Evolutionary conservation across 1,140 invertebrate species (phyloP).

Genomic region (Tetramorium alpestre): DNA sequence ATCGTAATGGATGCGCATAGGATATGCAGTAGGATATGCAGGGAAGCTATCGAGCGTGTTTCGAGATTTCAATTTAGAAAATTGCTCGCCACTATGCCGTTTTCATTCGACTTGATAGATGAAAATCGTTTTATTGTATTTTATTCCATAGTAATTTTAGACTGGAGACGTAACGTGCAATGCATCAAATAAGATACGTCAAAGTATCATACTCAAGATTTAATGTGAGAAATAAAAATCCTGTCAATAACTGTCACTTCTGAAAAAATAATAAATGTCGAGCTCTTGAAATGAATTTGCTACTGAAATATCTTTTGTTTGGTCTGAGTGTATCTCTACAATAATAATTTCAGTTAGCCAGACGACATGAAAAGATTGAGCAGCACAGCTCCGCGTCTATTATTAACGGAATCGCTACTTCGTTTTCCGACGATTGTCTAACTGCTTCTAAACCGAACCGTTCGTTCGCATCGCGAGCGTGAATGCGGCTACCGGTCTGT

Average conservation of each 20-base stretch:
- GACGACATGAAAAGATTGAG: background rate
- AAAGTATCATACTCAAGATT: background rate
- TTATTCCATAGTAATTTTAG: background rate
- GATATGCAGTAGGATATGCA: constrained; percentile 26
- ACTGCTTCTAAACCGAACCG: constrained; percentile 7
- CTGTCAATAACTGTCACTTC: too few relatives aligned
- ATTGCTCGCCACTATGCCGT: constrained; percentile 1
- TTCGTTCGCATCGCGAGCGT: constrained; percentile 17
- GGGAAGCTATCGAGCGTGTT: background rate
- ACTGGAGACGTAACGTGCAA: background rate
- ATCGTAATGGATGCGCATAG: background rate
- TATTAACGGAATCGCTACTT: background rate
- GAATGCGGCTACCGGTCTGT: constrained; percentile 38
- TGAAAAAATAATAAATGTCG: background rate
- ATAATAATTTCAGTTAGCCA: background rate
- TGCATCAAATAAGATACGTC: background rate
- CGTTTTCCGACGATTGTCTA: background rate
- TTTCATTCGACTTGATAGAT: constrained; percentile 3
- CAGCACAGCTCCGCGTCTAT: background rate
- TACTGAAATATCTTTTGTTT: background rate
- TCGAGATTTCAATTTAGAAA: constrained; percentile 43
- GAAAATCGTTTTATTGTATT: background rate
- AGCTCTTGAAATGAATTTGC: background rate
- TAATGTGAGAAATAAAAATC: background rate
- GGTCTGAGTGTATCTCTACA: background rate